Evolutionary conservation across 2,888 invertebrate species (phyloP), one percentile per base, ranked within the genome.

Genomic region (Nomada ruficornis): DNA sequence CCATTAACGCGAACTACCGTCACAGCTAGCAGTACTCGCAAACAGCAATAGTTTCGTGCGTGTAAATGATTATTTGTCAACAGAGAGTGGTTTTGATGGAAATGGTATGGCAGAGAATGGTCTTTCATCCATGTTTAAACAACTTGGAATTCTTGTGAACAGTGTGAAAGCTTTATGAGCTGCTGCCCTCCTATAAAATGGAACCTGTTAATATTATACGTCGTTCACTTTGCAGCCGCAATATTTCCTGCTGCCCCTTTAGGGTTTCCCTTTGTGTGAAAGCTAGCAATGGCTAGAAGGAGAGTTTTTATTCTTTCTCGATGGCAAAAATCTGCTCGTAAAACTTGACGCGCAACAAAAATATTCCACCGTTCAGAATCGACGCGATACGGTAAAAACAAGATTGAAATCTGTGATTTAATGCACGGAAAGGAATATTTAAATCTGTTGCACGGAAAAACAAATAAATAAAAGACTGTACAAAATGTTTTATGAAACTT

Each of bases 161-260:
- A 23, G 7, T 5, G 52, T 20, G 44, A 47, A 75, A 54, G 52
- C 57, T 47, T 59, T 42, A 69, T 23, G 52, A 69, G 44, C 18
- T 18, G 36, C n/a, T 23, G n/a, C 15, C 44, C 59, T 64, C 29
- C 44, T 15, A 52, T 59, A 44, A 75, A 75, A 57, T 57, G 20
- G 42, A 47, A 10, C 11, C 69, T 52, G 77, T 77, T 70, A 79
- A 69, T 79, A 69, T 79, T 76, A 63, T 69, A 69, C 76, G 59
- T 52, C 50, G 50, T 55, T 76, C 23, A 15, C 11, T 59, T n/a
- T n/a, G 20, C 36, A 20, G 23, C 44, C 15, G 54, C 44, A 64
- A 47, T 70, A 59, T 77, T 77, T 54, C 52, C 29, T 15, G 15
- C 18, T n/a, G 29, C 1, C 50, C 29, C n/a, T 50, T 50, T 15